phyloP scores from a whole-genome alignment of 2,113 vertebrate species.

The Gymnogyps californianus region DNA sequence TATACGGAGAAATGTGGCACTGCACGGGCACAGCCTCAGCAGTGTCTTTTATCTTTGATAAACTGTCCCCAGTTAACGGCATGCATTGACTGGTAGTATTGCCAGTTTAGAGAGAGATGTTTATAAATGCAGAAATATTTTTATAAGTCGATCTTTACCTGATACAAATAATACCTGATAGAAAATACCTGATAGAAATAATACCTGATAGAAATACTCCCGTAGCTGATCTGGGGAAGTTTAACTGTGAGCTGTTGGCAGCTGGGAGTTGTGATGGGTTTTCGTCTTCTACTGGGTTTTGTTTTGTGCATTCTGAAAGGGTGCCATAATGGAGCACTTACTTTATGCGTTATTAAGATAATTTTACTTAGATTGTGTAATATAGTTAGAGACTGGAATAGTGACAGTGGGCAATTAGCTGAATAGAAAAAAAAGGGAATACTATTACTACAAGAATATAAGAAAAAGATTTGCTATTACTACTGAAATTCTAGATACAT shows the following conservation, averaged over 20 bases:
- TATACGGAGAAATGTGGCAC: accelerated
- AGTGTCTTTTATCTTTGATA: accelerated
- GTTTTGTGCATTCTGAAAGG: not conserved
- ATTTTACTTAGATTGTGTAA: not conserved
- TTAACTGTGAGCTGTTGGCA: not conserved
- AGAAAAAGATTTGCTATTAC: not conserved
- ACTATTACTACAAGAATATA: not conserved
- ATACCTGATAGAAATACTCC: not conserved
- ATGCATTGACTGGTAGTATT: not conserved
- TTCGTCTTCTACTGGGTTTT: not conserved
- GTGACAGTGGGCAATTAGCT: not conserved
- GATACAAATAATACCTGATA: not conserved
- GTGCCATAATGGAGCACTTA: not conserved
- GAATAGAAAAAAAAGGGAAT: not conserved
- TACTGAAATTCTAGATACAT: not conserved
- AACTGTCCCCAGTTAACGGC: not conserved
- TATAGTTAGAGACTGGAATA: not conserved
- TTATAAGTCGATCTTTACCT: not conserved
- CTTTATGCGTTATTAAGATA: not conserved
- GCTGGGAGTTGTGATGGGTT: not conserved
- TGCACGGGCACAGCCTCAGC: accelerated
- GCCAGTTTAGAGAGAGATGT: not conserved
- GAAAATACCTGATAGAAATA: not conserved
- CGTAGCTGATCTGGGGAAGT: not conserved
- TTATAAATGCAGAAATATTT: not conserved